Evolutionary conservation across 1,140 invertebrate species (phyloP).

Genomic region (Drosophila varians): DNA sequence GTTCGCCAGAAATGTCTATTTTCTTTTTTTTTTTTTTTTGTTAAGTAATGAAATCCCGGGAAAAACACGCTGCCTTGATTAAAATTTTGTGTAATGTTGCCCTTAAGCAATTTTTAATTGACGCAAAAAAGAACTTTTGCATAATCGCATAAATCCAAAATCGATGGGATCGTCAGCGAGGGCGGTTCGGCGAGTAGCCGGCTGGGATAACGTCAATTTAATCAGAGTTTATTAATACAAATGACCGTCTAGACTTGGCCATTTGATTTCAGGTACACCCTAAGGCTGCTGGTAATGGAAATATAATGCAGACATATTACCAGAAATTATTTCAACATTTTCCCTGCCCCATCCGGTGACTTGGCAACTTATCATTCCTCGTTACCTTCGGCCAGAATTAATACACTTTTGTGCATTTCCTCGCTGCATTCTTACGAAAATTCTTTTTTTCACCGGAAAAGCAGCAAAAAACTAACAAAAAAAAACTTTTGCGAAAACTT

Average conservation of each 20-base stretch:
- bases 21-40: background rate
- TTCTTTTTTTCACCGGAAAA: slow-evolving; percentile 1
- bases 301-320: slow-evolving; percentile 1
- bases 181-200: background rate
- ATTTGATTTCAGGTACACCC: background rate
- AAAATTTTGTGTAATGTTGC: slow-evolving; percentile 8
- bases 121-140: slow-evolving; percentile 4
- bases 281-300: slow-evolving; percentile 4
- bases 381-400: slow-evolving; percentile 36
- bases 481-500: slow-evolving; percentile 18
- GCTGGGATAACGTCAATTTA: slow-evolving; percentile 1
- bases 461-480: background rate
- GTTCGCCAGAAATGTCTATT: no score
- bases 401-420: slow-evolving; percentile 47
- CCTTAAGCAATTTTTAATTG: slow-evolving; percentile 40
- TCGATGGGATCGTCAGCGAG: slow-evolving; percentile 13
- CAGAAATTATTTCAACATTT: background rate
- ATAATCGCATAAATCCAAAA: slow-evolving; percentile 37
- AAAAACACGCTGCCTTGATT: slow-evolving; percentile 17
- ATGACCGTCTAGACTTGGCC: slow-evolving; percentile 17
- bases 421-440: slow-evolving; percentile 22
- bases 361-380: slow-evolving; percentile 39
- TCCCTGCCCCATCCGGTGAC: slow-evolving; percentile 13
- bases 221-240: slow-evolving; percentile 8
- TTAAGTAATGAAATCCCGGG: background rate